phyloP scores from a whole-genome alignment of 2,797 vertebrate genomes.

The Sphaeramia orbicularis region DNA sequence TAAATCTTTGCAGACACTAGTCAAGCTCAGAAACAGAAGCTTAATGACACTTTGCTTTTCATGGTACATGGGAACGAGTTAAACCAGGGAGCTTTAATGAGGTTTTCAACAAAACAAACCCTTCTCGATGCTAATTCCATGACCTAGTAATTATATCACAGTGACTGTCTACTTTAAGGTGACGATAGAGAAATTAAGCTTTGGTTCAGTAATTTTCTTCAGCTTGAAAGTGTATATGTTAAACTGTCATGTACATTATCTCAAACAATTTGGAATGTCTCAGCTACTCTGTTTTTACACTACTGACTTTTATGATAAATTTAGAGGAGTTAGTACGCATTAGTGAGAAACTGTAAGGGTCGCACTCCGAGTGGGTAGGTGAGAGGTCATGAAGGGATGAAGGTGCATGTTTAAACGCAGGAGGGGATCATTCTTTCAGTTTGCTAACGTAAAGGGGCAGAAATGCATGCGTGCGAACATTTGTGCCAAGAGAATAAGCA shows the following conservation, averaged over 20 bases:
- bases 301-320: too few species aligned
- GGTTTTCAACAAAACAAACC: conserved; percentile 43
- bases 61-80: conserved; percentile 38
- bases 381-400: conserved; percentile 25
- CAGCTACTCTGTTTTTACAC: background rate
- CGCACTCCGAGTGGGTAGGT: conserved; percentile 20
- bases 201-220: too few species aligned
- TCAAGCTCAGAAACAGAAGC: conserved; percentile 33
- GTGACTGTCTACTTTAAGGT: conserved; percentile 28
- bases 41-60: conserved; percentile 42
- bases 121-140: conserved; percentile 42
- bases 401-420: conserved; percentile 4
- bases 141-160: conserved; percentile 29
- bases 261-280: background rate
- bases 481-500: background rate
- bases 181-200: background rate
- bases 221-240: too few species aligned
- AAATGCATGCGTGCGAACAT: background rate
- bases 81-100: conserved; percentile 45
- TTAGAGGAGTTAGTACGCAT: background rate
- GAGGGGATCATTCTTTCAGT: background rate
- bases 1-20: conserved; percentile 51
- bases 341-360: conserved; percentile 9
- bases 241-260: background rate
- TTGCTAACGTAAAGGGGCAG: conserved; percentile 4